Evolutionary conservation across 1,140 invertebrate genomes (phyloP).

Genomic region (Aphelenchoides fujianensis): DNA sequence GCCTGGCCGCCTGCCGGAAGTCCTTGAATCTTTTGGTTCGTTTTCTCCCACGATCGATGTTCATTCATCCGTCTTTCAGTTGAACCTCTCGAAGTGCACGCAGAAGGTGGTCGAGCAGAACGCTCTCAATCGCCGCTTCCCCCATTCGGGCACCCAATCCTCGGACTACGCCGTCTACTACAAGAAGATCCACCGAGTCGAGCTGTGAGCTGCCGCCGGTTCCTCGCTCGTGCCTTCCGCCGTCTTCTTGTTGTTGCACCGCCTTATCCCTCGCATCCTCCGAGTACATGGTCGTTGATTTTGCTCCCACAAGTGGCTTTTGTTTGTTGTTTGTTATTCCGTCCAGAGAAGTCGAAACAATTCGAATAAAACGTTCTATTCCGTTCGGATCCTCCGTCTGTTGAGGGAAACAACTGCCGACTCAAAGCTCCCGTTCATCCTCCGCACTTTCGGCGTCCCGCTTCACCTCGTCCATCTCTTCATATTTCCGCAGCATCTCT

Average conservation of each 20-base stretch:
- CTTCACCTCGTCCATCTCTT: slow-evolving; percentile 42
- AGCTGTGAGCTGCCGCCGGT: not conserved
- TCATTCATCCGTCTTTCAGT: not conserved
- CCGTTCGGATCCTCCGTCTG: too few relatives aligned
- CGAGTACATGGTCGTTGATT: not conserved
- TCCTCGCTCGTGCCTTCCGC: too few relatives aligned
- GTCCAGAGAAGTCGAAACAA: too few relatives aligned
- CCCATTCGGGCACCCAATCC: not conserved
- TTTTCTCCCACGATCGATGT: not conserved
- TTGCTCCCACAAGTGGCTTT: too few relatives aligned
- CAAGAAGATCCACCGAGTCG: not conserved
- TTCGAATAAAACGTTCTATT: not conserved
- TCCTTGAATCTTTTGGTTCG: not conserved
- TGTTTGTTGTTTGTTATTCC: not conserved
- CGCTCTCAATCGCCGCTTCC: not conserved
- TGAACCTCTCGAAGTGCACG: not conserved
- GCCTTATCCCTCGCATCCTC: not conserved
- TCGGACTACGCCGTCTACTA: not conserved
- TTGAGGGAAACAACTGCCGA: too few relatives aligned
- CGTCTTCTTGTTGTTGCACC: not conserved
- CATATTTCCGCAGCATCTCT: slow-evolving; percentile 30
- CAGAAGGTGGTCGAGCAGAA: not conserved
- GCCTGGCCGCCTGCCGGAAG: not conserved
- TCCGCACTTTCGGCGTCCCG: too few relatives aligned
- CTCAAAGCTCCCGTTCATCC: too few relatives aligned